Evolutionary conservation across 2,113 vertebrate genomes (phyloP), one percentile per base, ranked within the genome.

Genomic region (Labeo catla): DNA sequence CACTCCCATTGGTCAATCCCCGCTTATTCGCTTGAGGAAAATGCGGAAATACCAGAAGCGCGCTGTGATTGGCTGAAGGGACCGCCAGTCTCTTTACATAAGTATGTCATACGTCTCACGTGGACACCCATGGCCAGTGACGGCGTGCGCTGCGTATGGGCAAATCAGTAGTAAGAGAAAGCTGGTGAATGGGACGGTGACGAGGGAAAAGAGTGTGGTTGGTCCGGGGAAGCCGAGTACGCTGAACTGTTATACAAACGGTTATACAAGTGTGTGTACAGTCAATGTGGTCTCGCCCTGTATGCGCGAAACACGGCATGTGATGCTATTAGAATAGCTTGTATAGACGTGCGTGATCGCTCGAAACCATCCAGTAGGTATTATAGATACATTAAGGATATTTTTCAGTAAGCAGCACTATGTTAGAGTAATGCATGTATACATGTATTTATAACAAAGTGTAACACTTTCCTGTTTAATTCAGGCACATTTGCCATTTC

Each of bases 61-160:
- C 0, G 2, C 50, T 43, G 45, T n/a, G 7, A 94, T 88, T 93
- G 91, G 93, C 10, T 45, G 0, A 2, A 0, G 0, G 9, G 0
- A 39, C 90, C 79, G 94, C 87, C 96, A 86, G 45, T 96, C 92
- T 80, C 13, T 96, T 97, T 96, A 97, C 89, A 94, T 97, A 97
- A 97, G 95, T 87, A 79, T 93, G 94, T 94, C 94, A 91, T 91
- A 93, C 92, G 85, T 83, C 93, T 94, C 96, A 97, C 96, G 96
- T 97, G 96, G 95, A 93, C 93, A 92, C 92, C 94, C 95, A 96
- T 93, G 95, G 92, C 83, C 91, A 39, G 83, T 78, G 65, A 77
- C 83, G 70, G 85, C 79, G 89, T 91, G 89, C 45, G 52, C 47
- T 73, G 45, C 2, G 81, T 63, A 86, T 81, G 91, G 92, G 90